Conservation (phyloP, 2,888 invertebrate genomes). For the Exocentrus adspersus region DNA sequence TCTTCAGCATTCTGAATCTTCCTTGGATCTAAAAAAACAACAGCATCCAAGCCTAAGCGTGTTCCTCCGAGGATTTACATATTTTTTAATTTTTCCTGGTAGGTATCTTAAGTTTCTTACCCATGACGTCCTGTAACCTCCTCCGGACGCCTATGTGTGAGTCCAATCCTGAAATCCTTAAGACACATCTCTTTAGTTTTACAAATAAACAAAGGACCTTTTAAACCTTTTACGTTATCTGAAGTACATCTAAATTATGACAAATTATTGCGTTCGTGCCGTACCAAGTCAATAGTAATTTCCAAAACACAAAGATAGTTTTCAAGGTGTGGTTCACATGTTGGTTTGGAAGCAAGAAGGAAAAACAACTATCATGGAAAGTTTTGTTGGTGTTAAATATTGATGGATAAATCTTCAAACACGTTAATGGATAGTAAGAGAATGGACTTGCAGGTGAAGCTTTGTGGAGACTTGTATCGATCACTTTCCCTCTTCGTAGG, state of each 20-base stretch:
- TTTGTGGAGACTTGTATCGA: not conserved
- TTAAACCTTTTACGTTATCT: not conserved
- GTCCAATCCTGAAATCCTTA: not conserved
- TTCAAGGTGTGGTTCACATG: too few species aligned
- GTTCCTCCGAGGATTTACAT: too few species aligned
- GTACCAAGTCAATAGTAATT: not conserved
- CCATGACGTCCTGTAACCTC: not conserved
- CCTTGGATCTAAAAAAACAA: too few species aligned
- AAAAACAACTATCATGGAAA: too few species aligned
- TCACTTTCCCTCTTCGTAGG: not conserved
- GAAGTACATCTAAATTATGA: conserved; percentile 18
- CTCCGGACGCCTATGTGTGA: not conserved
- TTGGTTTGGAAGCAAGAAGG: too few species aligned
- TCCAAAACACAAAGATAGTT: too few species aligned
- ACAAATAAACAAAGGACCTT: conserved; percentile 16
- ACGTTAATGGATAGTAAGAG: not conserved
- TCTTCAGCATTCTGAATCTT: too few species aligned
- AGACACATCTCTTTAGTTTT: conserved; percentile 20
- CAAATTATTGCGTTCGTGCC: conserved; percentile 10
- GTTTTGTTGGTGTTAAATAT: too few species aligned
- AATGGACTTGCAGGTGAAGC: not conserved
- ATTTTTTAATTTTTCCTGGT: not conserved
- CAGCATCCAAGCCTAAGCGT: too few species aligned
- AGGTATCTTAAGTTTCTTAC: not conserved
- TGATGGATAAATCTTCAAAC: too few species aligned